Conservation (phyloP, 2,888 invertebrate genomes). For the Drosophila meridionalis region DNA sequence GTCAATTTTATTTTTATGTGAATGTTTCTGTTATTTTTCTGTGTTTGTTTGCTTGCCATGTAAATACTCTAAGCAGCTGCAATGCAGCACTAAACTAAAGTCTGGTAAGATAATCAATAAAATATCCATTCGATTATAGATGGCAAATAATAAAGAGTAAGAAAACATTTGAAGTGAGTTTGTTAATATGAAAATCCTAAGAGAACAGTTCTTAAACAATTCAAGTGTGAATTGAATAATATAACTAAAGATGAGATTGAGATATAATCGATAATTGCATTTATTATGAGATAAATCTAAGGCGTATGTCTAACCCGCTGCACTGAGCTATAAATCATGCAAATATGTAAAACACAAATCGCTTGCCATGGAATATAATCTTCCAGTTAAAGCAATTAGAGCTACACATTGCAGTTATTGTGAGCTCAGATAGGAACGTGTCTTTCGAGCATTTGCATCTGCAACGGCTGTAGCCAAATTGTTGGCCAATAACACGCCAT, state of each 20-base stretch:
- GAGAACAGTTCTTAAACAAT: too few relatives aligned
- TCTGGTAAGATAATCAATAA: neutral
- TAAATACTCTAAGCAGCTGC: neutral
- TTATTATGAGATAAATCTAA: neutral
- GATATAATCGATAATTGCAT: neutral
- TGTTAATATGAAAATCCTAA: too few relatives aligned
- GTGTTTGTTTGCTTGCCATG: neutral
- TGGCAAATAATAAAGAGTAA: neutral
- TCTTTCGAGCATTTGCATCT: conserved; percentile 31
- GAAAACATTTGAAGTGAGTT: neutral
- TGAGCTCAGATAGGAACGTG: conserved; percentile 21
- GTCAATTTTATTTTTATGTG: neutral
- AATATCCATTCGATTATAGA: neutral
- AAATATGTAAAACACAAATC: neutral
- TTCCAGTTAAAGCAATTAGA: conserved; percentile 9
- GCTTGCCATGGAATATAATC: neutral
- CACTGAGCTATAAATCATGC: neutral
- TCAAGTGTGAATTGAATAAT: neutral
- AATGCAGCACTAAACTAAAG: neutral
- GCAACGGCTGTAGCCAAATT: conserved; percentile 38
- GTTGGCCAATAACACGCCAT: conserved; percentile 46
- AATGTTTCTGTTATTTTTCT: neutral
- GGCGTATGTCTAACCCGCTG: neutral
- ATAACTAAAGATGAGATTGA: neutral
- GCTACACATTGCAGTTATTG: conserved; percentile 25